phyloP scores from a whole-genome alignment of 2,888 invertebrate species.

The Laothoe populi region DNA sequence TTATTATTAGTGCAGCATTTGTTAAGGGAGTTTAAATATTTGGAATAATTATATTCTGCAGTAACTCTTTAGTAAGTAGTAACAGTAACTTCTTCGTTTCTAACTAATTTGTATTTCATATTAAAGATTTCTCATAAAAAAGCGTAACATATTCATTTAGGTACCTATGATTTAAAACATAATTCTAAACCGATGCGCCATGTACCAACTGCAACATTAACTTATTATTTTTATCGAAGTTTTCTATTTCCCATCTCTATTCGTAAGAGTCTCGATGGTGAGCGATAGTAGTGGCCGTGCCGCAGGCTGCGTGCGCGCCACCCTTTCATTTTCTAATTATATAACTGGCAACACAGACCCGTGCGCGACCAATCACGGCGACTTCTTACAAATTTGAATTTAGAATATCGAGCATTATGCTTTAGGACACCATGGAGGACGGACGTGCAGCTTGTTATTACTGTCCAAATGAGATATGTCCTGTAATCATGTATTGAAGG shows the following conservation, averaged over 20 bases:
- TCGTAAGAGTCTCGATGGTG: slow-evolving; percentile 66
- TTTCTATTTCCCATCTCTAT: slow-evolving; percentile 51
- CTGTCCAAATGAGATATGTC: slow-evolving; percentile 48
- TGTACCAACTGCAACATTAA: neutral
- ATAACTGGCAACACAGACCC: slow-evolving; percentile 80
- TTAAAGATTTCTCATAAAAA: too few species aligned
- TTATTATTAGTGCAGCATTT: too few species aligned
- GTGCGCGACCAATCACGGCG: slow-evolving; percentile 71
- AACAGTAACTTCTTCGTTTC: too few species aligned
- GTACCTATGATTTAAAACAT: too few species aligned
- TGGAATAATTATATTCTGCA: too few species aligned
- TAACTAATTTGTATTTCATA: too few species aligned
- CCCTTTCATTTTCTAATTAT: slow-evolving; percentile 84
- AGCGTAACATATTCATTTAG: too few species aligned
- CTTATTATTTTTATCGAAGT: neutral
- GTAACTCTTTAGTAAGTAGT: too few species aligned
- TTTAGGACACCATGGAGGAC: slow-evolving; percentile 49
- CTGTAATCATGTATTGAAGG: slow-evolving; percentile 41
- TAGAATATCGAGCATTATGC: slow-evolving; percentile 69
- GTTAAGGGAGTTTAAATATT: too few species aligned
- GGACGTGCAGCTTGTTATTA: slow-evolving; percentile 64
- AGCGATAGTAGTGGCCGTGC: slow-evolving; percentile 80
- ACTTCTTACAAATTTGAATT: slow-evolving; percentile 75
- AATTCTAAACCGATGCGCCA: too few species aligned
- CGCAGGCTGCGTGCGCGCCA: slow-evolving; percentile 79